phyloP scores from a whole-genome alignment of 2,888 invertebrate genomes.

The Phalangium opilio region DNA sequence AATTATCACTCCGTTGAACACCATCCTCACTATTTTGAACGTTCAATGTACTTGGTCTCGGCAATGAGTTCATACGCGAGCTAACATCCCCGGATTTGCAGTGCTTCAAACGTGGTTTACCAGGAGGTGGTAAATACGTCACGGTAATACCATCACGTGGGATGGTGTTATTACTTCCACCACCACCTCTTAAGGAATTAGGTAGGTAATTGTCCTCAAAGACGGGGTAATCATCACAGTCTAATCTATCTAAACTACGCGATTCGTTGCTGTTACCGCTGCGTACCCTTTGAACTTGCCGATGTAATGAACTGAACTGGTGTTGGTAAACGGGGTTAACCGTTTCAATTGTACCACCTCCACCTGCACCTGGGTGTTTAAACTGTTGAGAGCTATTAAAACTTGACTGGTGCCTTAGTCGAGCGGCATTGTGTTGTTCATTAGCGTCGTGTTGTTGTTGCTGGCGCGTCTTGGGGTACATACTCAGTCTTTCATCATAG shows the following conservation, averaged over 20 bases:
- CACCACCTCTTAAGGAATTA: not conserved
- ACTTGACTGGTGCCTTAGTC: not conserved
- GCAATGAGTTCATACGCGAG: not conserved
- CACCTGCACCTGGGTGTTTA: too few species aligned
- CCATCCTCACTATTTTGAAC: not conserved
- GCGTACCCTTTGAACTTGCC: too few species aligned
- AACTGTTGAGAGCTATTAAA: too few species aligned
- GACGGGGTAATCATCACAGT: conserved; percentile 6
- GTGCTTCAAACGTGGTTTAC: not conserved
- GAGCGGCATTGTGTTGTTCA: not conserved
- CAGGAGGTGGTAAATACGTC: not conserved
- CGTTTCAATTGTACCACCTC: too few species aligned
- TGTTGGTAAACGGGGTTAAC: too few species aligned
- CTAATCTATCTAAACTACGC: conserved; percentile 21
- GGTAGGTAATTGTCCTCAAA: not conserved
- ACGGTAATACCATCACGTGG: not conserved
- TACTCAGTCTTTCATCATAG: not conserved
- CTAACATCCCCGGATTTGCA: not conserved
- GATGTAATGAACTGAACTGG: too few species aligned
- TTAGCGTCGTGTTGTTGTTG: not conserved
- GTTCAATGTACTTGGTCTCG: not conserved
- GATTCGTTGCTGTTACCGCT: conserved; percentile 7
- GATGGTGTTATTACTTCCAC: not conserved
- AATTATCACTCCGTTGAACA: not conserved
- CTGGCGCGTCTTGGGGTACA: not conserved